Conservation (phyloP, 2,888 invertebrate genomes). For the Bembecia ichneumoniformis region DNA sequence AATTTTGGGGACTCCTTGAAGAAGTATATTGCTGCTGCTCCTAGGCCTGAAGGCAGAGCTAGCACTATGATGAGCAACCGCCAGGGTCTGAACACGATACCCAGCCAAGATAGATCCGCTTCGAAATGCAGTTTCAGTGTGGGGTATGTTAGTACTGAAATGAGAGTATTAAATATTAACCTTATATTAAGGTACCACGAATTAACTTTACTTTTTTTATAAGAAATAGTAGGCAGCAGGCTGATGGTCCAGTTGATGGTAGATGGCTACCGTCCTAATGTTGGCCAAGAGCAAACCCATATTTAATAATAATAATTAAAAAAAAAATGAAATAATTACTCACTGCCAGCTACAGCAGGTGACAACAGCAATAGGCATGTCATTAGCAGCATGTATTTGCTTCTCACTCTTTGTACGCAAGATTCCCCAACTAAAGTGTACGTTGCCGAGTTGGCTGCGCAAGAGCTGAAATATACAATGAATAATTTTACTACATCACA, state of each 20-base stretch:
- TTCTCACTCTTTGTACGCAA: slow-evolving; percentile 44
- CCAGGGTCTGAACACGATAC: slow-evolving; percentile 79
- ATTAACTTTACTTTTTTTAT: background rate
- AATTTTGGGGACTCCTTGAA: slow-evolving; percentile 87
- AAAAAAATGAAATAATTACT: slow-evolving; percentile 7
- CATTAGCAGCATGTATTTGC: slow-evolving; percentile 60
- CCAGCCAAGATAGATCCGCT: slow-evolving; percentile 46
- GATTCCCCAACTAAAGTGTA: slow-evolving; percentile 75
- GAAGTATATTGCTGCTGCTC: slow-evolving; percentile 71
- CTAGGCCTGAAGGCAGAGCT: slow-evolving; percentile 54
- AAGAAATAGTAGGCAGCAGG: background rate
- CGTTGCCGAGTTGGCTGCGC: slow-evolving; percentile 68
- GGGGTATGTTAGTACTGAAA: slow-evolving; percentile 76
- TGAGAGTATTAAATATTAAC: background rate
- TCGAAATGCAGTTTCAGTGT: slow-evolving; percentile 72
- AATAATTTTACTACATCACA: background rate
- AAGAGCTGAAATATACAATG: slow-evolving; percentile 32
- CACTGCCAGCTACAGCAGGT: slow-evolving; percentile 50
- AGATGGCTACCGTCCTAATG: too few species aligned
- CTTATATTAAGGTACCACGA: background rate
- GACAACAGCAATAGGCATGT: slow-evolving; percentile 52
- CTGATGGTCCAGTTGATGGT: background rate
- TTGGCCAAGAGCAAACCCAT: too few species aligned
- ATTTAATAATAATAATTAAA: too few species aligned
- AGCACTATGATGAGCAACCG: slow-evolving; percentile 75